Evolutionary conservation across 2,888 invertebrate genomes (phyloP), one percentile per base, ranked within the genome.

Genomic region (Andrena dorsata): DNA sequence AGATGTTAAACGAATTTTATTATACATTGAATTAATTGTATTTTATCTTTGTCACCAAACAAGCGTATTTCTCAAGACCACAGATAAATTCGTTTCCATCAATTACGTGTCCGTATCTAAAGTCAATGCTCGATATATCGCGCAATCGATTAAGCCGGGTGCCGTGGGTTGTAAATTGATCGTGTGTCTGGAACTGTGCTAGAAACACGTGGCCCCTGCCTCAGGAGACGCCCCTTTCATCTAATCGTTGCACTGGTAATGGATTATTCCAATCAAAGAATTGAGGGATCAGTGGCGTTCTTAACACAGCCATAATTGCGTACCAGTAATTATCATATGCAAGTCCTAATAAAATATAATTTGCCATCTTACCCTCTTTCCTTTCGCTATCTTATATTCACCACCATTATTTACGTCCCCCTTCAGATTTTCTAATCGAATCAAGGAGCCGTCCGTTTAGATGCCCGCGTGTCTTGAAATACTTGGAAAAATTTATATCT

Each of bases 191-290:
- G 88, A 90, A 90, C 84, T 87, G 83, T 88, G 89, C 83, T 84
- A 70, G 76, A 82, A 90, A 90, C 92, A 93, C 92, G 92, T 93
- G 93, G 92, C 92, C 91, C 87, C 86, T 78, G 76, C 84, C 88
- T 88, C 90, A 87, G 78, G 90, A 92, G 91, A 93, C 93, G 93
- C 93, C 93, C 93, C 92, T 89, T 89, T 91, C 85, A 82, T 90
- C 88, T 90, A 91, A 91, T 91, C 90, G 82, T 86, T 82, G 30
- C 74, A 80, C 64, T 63, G 69, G 30, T 82, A 82, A 85, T 82
- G 81, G 85, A 83, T 81, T 88, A 84, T 88, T 86, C 80, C 79
- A 80, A 85, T 82, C 73, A 58, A 77, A 72, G 61, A 70, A 69
- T 60, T 16, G 73, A 16, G 64, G 63, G 47, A 69, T 76, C 35